Conservation (phyloP, 1,140 invertebrate genomes). For the Eurosta solidaginis region DNA sequence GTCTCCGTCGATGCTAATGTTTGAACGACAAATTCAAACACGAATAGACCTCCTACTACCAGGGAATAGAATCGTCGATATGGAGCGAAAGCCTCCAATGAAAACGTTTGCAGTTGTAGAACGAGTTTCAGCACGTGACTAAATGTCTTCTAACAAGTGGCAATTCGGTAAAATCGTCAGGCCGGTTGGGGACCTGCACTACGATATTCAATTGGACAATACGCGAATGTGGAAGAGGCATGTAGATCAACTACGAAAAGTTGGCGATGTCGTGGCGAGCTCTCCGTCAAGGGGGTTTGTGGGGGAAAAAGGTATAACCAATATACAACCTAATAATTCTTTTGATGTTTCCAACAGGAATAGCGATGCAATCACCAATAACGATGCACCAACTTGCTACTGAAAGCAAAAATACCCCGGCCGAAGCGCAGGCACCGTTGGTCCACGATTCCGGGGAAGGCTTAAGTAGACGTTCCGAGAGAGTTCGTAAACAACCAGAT, state of each 20-base stretch:
- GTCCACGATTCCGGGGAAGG: too few relatives aligned
- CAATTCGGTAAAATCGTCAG: conserved; percentile 34
- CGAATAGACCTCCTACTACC: conserved; percentile 22
- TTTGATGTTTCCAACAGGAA: too few relatives aligned
- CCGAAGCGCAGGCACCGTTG: too few relatives aligned
- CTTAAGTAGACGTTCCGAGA: too few relatives aligned
- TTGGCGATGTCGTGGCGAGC: background rate
- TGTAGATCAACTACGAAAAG: conserved; percentile 38
- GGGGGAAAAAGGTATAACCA: too few relatives aligned
- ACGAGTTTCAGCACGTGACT: conserved; percentile 33
- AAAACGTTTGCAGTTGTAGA: conserved; percentile 24
- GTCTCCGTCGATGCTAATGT: conserved; percentile 29
- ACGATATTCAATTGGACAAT: conserved; percentile 38
- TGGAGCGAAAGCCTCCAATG: background rate
- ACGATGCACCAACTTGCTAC: too few relatives aligned
- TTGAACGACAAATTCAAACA: conserved; percentile 29
- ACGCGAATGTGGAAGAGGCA: conserved; percentile 38
- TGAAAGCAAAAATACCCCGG: too few relatives aligned
- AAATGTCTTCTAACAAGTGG: conserved; percentile 35
- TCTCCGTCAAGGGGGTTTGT: too few relatives aligned
- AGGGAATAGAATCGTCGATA: background rate
- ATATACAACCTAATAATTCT: too few relatives aligned
- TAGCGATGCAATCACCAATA: too few relatives aligned
- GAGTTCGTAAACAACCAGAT: too few relatives aligned
- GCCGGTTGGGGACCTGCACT: conserved; percentile 34